Base-by-base conservation (phyloP, 2,797 vertebrate genomes). In the Phrynocephalus vlangalii region DNA sequence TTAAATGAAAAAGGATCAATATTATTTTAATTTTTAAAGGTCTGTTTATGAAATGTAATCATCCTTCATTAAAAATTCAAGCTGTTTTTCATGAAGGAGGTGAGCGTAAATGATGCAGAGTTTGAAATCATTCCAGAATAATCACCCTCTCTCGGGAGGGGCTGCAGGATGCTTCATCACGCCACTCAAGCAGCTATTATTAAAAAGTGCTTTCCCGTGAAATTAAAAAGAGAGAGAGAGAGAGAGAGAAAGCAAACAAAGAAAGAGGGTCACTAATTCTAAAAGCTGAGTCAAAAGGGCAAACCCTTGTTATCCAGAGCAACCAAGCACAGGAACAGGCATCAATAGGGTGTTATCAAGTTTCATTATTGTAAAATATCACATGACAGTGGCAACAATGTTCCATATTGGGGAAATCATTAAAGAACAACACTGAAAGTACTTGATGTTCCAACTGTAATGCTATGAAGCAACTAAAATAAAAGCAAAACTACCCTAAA, bases 11-110 rank as follows among this genome's bases (percentile, higher is more conserved):
- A 95, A 94, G 89, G 96, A 98, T 98, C 98, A 96, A 98, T 98
- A 97, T 96, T 95, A 97, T 97, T 97, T 97, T 96, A 98, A 98
- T 98, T 97, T 98, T 97, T 97, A 95, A 97, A 96, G 96, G 94
- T 95, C 95, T 97, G 97, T 98, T 98, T 98, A 98, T 98, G 96
- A 98, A 98, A 97, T 95, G 96, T 96, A 98, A 98, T 98, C 98
- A 98, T 98, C 97, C 95, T 96, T 98, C 97, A 98, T 98, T 98
- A 98, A 98, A 98, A 97, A 98, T 98, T 98, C 97, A 98, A 97
- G 96, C 96, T 96, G 96, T 91, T 91, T 96, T 96, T 95, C 94
- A 93, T 95, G 92, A 96, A 96, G 78, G 95, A 96, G 94, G 96
- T 95, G 96, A 96, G 96, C 75, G 96, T 98, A 97, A 98, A 98